A percentile compares a stretch with the other conserved stretches of the same genome.
Conservation (phyloP, 2,797 vertebrate genomes). For the Setipinna tenuifilis region DNA sequence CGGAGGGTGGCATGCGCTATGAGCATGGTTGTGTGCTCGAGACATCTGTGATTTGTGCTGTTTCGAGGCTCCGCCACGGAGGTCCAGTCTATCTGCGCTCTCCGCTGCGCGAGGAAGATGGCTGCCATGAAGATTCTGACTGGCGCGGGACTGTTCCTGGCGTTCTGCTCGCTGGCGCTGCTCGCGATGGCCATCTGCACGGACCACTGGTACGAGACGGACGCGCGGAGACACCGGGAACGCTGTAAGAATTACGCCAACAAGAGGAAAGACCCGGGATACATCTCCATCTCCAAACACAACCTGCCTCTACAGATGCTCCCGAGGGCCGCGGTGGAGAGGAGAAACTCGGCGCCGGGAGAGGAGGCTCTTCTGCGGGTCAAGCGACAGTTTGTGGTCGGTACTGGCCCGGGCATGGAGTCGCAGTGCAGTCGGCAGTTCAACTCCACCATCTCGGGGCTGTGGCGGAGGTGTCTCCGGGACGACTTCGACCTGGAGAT, state of each 20-base stretch:
- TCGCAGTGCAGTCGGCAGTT: constrained; percentile 88
- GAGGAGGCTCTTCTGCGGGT: constrained; percentile 52
- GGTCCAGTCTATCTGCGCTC: constrained; percentile 73
- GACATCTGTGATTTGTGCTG: constrained; percentile 68
- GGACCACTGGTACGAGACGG: constrained; percentile 93
- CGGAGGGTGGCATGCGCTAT: constrained; percentile 63
- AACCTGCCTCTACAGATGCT: constrained; percentile 88
- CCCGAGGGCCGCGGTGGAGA: constrained; percentile 68
- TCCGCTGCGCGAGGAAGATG: constrained; percentile 80
- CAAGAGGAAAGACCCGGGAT: constrained; percentile 88
- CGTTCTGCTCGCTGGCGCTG: constrained; percentile 84
- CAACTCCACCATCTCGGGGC: constrained; percentile 88
- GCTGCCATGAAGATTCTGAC: constrained; percentile 92
- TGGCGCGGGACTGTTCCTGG: constrained; percentile 85
- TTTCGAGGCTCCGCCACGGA: constrained; percentile 67
- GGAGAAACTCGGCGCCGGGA: constrained; percentile 61
- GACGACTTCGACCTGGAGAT: constrained; percentile 89
- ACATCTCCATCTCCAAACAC: constrained; percentile 88
- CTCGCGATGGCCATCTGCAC: constrained; percentile 91
- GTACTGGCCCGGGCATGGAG: constrained; percentile 78
- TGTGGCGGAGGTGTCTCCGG: constrained; percentile 89
- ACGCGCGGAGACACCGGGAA: constrained; percentile 87
- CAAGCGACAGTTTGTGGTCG: constrained; percentile 71
- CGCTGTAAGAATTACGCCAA: constrained; percentile 89
- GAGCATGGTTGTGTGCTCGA: constrained; percentile 60